Conservation (phyloP, 2,888 invertebrate species). For the Pachliopta kotzebuea region DNA sequence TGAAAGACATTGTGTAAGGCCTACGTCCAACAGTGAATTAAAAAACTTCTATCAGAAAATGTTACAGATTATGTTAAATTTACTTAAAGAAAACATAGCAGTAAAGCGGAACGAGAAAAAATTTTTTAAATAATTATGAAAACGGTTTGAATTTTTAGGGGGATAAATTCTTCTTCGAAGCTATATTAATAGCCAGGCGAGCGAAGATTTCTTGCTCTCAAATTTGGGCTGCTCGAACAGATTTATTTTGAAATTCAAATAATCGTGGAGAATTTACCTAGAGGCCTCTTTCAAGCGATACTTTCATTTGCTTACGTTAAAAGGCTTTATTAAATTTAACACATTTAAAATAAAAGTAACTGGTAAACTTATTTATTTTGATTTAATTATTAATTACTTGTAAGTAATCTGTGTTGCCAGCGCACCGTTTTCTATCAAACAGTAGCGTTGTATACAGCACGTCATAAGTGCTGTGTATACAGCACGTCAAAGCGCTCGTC, state of each 20-base stretch:
- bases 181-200: conserved; percentile 8
- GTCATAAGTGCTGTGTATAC: too few relatives aligned
- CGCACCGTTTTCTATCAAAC: too few relatives aligned
- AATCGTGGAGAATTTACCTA: conserved; percentile 11
- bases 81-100: not conserved
- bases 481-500: too few relatives aligned
- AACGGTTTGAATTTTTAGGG: not conserved
- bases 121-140: not conserved
- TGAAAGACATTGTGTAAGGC: too few relatives aligned
- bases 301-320: conserved; percentile 8
- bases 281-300: conserved; percentile 13
- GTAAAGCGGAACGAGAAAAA: not conserved
- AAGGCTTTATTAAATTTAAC: not conserved
- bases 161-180: conserved; percentile 2
- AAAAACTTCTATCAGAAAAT: too few relatives aligned
- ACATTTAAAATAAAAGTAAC: not conserved
- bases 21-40: too few relatives aligned
- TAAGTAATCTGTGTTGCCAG: too few relatives aligned
- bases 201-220: not conserved
- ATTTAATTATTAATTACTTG: too few relatives aligned
- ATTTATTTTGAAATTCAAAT: conserved; percentile 23
- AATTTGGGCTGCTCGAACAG: conserved; percentile 5
- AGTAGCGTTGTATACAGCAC: too few relatives aligned
- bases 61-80: too few relatives aligned
- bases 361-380: too few relatives aligned